Conservation (phyloP, 2,888 invertebrate genomes). For the Pediacus dermestoides region DNA sequence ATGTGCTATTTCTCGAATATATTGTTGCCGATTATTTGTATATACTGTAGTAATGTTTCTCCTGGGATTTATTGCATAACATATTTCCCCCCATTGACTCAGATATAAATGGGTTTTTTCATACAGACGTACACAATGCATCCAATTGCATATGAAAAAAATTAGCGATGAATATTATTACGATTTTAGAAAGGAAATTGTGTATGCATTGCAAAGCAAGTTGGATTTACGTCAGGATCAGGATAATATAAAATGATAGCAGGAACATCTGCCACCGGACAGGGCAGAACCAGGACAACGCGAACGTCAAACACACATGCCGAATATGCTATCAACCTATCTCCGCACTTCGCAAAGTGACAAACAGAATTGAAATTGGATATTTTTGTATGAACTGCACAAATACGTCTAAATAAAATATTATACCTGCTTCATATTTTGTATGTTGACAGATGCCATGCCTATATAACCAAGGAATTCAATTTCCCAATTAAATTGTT, state of each 20-base stretch:
- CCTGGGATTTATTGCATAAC: conserved; percentile 26
- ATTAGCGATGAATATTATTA: too few species aligned
- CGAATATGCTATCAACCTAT: conserved; percentile 39
- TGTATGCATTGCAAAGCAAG: conserved; percentile 11
- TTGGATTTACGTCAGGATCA: conserved; percentile 38
- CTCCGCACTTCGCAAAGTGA: conserved; percentile 29
- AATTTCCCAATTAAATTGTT: too few species aligned
- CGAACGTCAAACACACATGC: conserved; percentile 42
- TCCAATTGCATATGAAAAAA: too few species aligned
- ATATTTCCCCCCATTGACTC: conserved; percentile 25
- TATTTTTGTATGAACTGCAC: conserved; percentile 24
- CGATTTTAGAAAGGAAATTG: too few species aligned
- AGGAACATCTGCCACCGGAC: conserved; percentile 36
- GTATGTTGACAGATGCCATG: too few species aligned
- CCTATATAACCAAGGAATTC: too few species aligned
- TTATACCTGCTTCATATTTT: not conserved
- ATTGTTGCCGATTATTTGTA: conserved; percentile 30
- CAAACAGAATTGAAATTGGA: conserved; percentile 34
- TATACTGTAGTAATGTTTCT: conserved; percentile 18
- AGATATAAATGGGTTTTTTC: too few species aligned
- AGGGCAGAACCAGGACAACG: conserved; percentile 29
- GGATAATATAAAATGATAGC: conserved; percentile 42
- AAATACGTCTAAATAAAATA: not conserved
- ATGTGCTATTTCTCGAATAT: conserved; percentile 28
- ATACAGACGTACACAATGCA: too few species aligned